These are phyloP conservation scores for Galerucella pusilla DNA, from an alignment of 2,888 invertebrate species.

Conservation along the genomic window DNA sequence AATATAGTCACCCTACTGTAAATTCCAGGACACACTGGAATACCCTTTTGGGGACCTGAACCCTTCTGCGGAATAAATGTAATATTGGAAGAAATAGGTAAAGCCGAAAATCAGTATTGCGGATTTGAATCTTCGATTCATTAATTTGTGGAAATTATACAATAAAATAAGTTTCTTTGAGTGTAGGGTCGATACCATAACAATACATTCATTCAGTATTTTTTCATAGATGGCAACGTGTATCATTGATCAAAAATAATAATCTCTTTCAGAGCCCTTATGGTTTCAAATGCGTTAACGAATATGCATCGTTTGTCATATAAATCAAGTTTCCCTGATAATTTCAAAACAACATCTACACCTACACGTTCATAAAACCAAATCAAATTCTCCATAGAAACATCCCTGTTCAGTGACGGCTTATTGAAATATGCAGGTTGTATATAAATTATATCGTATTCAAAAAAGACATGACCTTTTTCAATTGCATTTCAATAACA, in stretches of 20 bases:
- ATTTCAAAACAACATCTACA: not conserved
- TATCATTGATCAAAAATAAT: not conserved
- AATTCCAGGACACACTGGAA: no score
- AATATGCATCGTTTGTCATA: not conserved
- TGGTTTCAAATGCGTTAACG: not conserved
- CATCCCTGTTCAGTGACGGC: not conserved
- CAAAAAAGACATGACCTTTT: not conserved
- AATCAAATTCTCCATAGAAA: not conserved
- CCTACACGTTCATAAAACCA: no score
- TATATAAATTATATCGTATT: slow-evolving; percentile 2
- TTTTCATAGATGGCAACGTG: not conserved
- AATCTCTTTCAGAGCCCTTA: not conserved
- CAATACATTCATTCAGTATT: no score
- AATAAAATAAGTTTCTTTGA: no score
- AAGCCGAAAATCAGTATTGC: no score
- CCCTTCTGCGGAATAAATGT: no score
- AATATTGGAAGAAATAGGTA: no score
- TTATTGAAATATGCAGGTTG: not conserved
- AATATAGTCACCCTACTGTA: no score
- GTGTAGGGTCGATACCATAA: no score
- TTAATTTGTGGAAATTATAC: no score
- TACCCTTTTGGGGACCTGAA: no score
- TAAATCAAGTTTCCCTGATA: not conserved
- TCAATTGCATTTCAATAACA: not conserved
- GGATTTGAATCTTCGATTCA: no score